Percentiles rank a stretch among this genome's conserved stretches.
phyloP scores from a whole-genome alignment of 2,888 invertebrate genomes.

The Nysson spinosus region DNA sequence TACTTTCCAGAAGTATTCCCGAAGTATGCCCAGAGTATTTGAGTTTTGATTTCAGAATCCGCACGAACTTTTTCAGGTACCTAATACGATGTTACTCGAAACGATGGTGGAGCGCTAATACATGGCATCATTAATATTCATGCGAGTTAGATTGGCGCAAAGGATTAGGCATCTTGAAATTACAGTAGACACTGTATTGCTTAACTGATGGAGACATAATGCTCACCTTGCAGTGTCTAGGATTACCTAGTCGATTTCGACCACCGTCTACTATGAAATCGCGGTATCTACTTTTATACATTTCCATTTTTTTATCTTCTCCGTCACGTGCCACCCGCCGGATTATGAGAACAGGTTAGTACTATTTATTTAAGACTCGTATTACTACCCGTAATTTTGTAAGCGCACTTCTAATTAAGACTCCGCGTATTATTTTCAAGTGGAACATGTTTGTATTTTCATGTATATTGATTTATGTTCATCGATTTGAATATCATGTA shows the following conservation, averaged over 20 bases:
- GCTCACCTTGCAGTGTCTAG: slow-evolving; percentile 53
- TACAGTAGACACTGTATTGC: slow-evolving; percentile 57
- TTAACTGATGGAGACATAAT: slow-evolving; percentile 57
- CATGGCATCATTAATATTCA: slow-evolving; percentile 34
- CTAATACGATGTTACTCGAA: slow-evolving; percentile 29
- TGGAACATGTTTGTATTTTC: slow-evolving; percentile 5
- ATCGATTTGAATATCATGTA: too few relatives aligned
- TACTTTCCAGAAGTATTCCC: too few relatives aligned
- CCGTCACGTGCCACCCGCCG: slow-evolving; percentile 19
- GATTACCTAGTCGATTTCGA: slow-evolving; percentile 55
- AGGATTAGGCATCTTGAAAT: slow-evolving; percentile 60
- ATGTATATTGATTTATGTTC: too few relatives aligned
- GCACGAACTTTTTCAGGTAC: too few relatives aligned
- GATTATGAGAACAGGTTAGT: slow-evolving; percentile 28
- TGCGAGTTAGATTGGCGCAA: slow-evolving; percentile 18
- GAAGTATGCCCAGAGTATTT: too few relatives aligned
- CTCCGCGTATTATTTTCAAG: too few relatives aligned
- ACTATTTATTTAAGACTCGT: slow-evolving; percentile 2
- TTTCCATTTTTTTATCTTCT: slow-evolving; percentile 6
- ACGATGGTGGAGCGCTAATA: slow-evolving; percentile 30
- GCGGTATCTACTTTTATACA: slow-evolving; percentile 34
- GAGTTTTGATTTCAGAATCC: too few relatives aligned
- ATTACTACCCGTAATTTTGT: slow-evolving; percentile 9
- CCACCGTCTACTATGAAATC: slow-evolving; percentile 40
- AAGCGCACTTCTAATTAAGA: too few relatives aligned